A percentile compares a stretch with the other conserved stretches of the same genome.
Evolutionary conservation across 2,888 invertebrate species (phyloP).

Genomic region (Eilema caniola): DNA sequence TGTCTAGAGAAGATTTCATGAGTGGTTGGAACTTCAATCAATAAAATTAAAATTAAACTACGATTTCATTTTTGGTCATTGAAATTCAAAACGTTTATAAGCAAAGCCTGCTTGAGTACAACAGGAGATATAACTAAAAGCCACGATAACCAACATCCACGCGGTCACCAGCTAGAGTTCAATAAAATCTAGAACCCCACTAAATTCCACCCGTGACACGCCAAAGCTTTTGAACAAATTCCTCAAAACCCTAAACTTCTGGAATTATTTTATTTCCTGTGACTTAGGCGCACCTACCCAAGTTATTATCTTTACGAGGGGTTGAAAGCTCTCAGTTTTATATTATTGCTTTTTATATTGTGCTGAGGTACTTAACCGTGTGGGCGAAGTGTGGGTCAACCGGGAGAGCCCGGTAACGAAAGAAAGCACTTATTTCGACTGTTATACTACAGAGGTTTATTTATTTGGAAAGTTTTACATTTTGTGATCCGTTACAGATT

Average conservation of each 20-base stretch:
- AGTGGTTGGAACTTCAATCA: neutral
- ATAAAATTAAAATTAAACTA: neutral
- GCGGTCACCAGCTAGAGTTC: neutral
- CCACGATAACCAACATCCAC: too few species aligned
- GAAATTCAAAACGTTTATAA: too few species aligned
- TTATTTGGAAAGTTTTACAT: constrained; percentile 37
- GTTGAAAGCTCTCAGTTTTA: constrained; percentile 80
- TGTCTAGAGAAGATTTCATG: neutral
- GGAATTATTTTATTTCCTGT: constrained; percentile 61
- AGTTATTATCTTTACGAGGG: constrained; percentile 84
- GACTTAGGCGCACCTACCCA: constrained; percentile 65
- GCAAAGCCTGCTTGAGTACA: too few species aligned
- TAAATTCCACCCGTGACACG: constrained; percentile 9
- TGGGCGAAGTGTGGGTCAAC: constrained; percentile 57
- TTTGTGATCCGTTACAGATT: constrained; percentile 62
- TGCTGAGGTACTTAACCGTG: constrained; percentile 66
- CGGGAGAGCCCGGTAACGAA: constrained; percentile 56
- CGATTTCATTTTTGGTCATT: too few species aligned
- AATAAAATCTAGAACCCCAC: neutral
- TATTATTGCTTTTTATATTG: constrained; percentile 78
- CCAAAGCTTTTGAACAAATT: constrained; percentile 57
- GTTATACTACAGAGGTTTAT: constrained; percentile 49
- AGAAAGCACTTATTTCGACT: constrained; percentile 64
- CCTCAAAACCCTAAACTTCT: constrained; percentile 55
- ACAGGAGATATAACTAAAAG: too few species aligned